Base-by-base conservation (phyloP, 2,113 vertebrate genomes). In the Anarrhichthys ocellatus region DNA sequence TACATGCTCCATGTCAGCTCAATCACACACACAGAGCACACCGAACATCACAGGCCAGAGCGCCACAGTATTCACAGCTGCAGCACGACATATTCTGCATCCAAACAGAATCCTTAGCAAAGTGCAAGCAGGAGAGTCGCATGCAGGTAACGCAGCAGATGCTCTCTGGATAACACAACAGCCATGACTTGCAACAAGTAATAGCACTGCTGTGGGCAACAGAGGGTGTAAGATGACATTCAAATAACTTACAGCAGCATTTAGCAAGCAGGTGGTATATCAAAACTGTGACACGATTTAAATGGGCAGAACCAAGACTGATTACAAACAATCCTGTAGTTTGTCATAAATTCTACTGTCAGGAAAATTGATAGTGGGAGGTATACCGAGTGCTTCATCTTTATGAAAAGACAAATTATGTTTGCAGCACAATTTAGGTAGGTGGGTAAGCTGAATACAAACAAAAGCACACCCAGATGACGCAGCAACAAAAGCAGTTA, bases 191-290 rank as follows among this genome's bases (percentile, higher is more conserved):
- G 56, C 48, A 74, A 76, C 80, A 75, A 82, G 73, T 82, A 72
- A 84, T 61, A 81, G 65, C 68, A 69, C 44, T 32, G 91, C 86
- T 84, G 61, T 77, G 54, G 79, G 86, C 75, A 68, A 84, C 56
- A 79, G 76, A 76, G 44, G 71, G 70, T 73, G 78, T 84, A 85
- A 88, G 68, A 24, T 34, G 84, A 84, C 75, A 88, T 88, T 84
- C 69, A 56, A 81, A 83, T 88, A 89, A 83, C 71, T 82, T 82
- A 86, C n/a, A 88, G 86, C 79, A 67, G 64, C 68, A 75, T 81
- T 90, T 85, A 90, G 84, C 72, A 74, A 90, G 84, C 72, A 74
- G 83, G 40, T 65, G 73, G 68, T 85, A 52, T 64, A 87, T 88
- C 52, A 81, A 54, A 81, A 85, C 69, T 38, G 24, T 79, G 65